Evolutionary conservation across 2,797 vertebrate genomes (phyloP), one percentile per base, ranked within the genome.

Genomic region (Poeciliopsis turneri): DNA sequence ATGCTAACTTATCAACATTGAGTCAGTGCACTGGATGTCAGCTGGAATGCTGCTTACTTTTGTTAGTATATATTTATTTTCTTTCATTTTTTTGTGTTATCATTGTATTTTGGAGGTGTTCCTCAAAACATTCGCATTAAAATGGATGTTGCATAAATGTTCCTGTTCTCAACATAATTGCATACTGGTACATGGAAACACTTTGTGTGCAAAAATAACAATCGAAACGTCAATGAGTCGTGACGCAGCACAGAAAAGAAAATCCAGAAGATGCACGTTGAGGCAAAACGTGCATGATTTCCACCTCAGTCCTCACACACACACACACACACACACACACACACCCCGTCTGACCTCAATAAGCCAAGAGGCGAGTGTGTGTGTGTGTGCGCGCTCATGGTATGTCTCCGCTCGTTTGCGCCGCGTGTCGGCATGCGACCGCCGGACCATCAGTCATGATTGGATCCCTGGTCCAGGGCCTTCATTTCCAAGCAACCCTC

Each of bases 361-460:
- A 74, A 59, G 51, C 59, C 41, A 16, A 43, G 25, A 49, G 66
- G 41, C 0, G 49, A 30, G 78, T 45, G 18, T 8, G 45, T 46
- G 43, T 1, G 39, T 66, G 46, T 23, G 45, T 46, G 61, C 49
- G 74, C 75, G 68, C 49, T 73, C n/a, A 39, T 57, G 73, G 74
- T 49, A 36, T 72, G 82, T 72, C 70, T 88, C 78, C 6, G 77
- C 81, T 82, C 10, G 10, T 82, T 79, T 78, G 76, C 72, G 9
- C 71, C 10, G 71, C 75, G 80, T 49, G 81, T 83, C 72, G 72
- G 83, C 77, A 72, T 88, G 85, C 86, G 72, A 88, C 80, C 82
- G 82, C 85, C 87, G 82, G 82, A 61, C 81, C 83, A 84, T 89
- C 87, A 86, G 84, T 88, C 72, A 83, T 82, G 84, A 88, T 82